These are phyloP conservation scores for Takifugu ocellatus DNA, from an alignment of 2,797 vertebrate genomes.

Conservation along the genomic window DNA sequence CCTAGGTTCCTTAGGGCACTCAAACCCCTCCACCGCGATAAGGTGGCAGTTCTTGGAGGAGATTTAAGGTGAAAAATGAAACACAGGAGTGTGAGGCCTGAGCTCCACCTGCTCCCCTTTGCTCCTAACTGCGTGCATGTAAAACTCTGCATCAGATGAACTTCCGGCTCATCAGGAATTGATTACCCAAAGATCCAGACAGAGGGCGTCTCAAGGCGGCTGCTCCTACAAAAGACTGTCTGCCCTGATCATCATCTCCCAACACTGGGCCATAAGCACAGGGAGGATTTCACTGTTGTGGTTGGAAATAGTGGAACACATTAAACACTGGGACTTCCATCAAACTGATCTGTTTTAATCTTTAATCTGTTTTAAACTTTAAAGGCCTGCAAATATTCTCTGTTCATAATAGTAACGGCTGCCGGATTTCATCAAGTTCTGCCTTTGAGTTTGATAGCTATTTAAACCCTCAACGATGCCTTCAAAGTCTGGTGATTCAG, in stretches of 20 bases:
- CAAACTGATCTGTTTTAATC: constrained; percentile 1
- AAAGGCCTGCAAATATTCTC: not conserved
- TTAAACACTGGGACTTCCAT: not conserved
- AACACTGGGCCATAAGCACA: not conserved
- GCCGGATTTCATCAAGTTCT: not conserved
- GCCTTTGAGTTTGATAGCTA: no score
- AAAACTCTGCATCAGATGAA: constrained; percentile 15
- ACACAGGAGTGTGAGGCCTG: constrained; percentile 10
- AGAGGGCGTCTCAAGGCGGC: constrained; percentile 6
- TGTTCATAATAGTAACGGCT: not conserved
- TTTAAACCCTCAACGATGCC: no score
- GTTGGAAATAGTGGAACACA: not conserved
- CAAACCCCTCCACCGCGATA: not conserved
- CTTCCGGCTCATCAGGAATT: constrained; percentile 23
- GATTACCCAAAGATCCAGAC: constrained; percentile 41
- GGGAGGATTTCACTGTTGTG: not conserved
- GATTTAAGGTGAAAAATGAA: not conserved
- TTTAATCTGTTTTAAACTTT: not conserved
- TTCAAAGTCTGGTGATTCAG: no score
- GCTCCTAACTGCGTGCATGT: constrained; percentile 7
- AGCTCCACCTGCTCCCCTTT: no score
- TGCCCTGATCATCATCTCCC: not conserved
- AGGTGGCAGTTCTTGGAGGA: not conserved
- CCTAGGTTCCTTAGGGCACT: not conserved
- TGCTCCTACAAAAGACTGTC: not conserved